Percentiles rank a stretch among this genome's conserved stretches.
Evolutionary conservation across 2,797 vertebrate genomes (phyloP).

Genomic region (Leptodactylus fallax): DNA sequence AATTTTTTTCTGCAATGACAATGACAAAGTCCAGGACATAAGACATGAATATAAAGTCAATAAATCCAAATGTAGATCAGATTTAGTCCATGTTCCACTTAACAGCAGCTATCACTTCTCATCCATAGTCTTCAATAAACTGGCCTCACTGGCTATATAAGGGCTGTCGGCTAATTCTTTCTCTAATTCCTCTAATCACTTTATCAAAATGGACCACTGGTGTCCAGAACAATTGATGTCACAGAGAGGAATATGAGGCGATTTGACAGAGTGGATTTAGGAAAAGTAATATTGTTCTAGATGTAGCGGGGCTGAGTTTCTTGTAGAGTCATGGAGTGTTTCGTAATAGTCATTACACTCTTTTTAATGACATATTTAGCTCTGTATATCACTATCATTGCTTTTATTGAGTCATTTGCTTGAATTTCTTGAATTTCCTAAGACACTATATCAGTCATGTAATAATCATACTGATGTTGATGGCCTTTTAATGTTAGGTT

Average conservation of each 20-base stretch:
- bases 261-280: neutral
- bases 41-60: neutral
- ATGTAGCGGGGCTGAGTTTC: neutral
- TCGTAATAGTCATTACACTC: neutral
- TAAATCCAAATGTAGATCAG: constrained; percentile 14
- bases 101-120: neutral
- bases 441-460: neutral
- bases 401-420: neutral
- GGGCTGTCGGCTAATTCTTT: constrained; percentile 2
- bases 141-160: neutral
- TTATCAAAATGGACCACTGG: constrained; percentile 33
- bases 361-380: neutral
- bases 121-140: constrained; percentile 17
- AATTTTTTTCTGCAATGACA: neutral
- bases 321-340: neutral
- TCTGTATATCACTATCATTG: neutral
- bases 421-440: neutral
- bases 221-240: constrained; percentile 52
- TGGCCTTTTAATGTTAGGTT: neutral
- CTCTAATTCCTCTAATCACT: constrained; percentile 2
- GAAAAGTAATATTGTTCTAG: neutral
- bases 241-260: neutral
- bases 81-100: constrained; percentile 25
- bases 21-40: neutral
- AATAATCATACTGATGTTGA: neutral